Percentiles rank a stretch among this genome's conserved stretches.
Conservation (phyloP, 92 coral and sea anemone species). For the Zoanthus sociatus region DNA sequence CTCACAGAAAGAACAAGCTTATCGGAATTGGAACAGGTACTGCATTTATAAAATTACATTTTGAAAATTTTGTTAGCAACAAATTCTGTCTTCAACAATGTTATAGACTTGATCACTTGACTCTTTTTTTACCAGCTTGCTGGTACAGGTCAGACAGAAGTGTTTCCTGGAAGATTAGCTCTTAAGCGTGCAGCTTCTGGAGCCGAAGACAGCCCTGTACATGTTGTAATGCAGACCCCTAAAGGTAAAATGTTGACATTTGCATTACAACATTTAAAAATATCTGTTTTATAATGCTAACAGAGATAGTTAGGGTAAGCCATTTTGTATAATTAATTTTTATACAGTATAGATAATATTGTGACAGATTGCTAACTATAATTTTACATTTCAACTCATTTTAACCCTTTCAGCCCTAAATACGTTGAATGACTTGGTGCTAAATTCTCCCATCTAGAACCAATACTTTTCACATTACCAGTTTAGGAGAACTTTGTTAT, state of each 20-base stretch:
- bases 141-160: conserved; percentile 15
- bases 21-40: conserved; percentile 81
- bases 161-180: conserved; percentile 18
- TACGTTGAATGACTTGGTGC: too few species aligned
- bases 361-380: too few species aligned
- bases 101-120: neutral
- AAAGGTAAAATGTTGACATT: conserved; percentile 63
- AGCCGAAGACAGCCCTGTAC: conserved; percentile 88
- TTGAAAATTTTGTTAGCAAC: neutral
- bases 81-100: neutral
- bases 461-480: too few species aligned
- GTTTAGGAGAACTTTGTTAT: too few species aligned
- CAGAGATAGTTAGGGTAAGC: too few species aligned
- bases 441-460: too few species aligned
- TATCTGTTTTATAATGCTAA: neutral
- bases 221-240: conserved; percentile 84
- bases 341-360: too few species aligned
- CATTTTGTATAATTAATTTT: too few species aligned
- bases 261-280: neutral
- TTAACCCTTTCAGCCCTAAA: too few species aligned
- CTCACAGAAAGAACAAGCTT: conserved; percentile 76
- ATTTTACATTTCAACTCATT: too few species aligned
- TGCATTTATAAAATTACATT: neutral
- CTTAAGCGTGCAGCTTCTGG: conserved; percentile 63
- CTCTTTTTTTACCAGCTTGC: conserved; percentile 1